Percentiles rank a stretch among this genome's conserved stretches.
Evolutionary conservation across 2,113 vertebrate genomes (phyloP).

Genomic region (Piaya cayana): DNA sequence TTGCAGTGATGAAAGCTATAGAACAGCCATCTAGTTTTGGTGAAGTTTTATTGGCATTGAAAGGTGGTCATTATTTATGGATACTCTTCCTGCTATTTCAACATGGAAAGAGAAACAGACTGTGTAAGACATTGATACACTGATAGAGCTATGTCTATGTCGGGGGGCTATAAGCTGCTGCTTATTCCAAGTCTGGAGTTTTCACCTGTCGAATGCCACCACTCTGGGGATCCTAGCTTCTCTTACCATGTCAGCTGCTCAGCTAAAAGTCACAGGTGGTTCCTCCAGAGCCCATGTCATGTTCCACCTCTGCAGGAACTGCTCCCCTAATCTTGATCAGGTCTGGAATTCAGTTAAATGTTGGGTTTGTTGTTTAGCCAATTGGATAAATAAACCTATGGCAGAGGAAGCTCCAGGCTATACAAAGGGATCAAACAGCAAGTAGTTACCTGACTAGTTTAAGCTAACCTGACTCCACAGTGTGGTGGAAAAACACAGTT

Average conservation of each 20-base stretch:
- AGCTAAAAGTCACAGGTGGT: accelerated
- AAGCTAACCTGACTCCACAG: background rate
- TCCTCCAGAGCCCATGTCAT: background rate
- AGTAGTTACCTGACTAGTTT: background rate
- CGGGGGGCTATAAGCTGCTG: background rate
- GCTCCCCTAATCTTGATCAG: background rate
- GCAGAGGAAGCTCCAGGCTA: background rate
- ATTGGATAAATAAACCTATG: background rate
- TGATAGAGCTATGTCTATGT: background rate
- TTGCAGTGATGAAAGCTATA: background rate
- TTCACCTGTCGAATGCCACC: background rate
- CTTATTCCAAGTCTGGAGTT: background rate
- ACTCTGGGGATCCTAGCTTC: background rate
- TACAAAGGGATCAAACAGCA: background rate
- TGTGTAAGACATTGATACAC: background rate
- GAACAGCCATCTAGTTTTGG: background rate
- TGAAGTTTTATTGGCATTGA: background rate
- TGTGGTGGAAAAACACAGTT: background rate
- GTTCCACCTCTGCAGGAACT: background rate
- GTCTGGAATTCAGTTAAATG: background rate
- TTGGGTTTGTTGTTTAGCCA: background rate
- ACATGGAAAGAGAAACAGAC: background rate
- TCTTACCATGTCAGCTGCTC: background rate
- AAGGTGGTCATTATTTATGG: background rate
- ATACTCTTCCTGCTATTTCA: background rate